phyloP scores from a whole-genome alignment of 2,113 vertebrate genomes.

The Oryzias celebensis region DNA sequence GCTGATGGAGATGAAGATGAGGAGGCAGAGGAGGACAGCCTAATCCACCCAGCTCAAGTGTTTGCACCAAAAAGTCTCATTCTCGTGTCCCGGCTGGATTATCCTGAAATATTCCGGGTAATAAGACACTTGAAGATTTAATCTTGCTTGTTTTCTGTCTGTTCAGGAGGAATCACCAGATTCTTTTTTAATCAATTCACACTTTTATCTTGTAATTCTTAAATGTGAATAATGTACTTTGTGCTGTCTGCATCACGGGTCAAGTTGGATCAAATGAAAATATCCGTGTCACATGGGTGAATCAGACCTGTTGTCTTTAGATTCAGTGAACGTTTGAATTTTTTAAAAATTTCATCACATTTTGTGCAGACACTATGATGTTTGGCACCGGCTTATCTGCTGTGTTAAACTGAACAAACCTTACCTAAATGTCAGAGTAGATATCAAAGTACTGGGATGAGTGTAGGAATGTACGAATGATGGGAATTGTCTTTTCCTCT shows the following conservation, averaged over 20 bases:
- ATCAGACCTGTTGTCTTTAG: slow-evolving; percentile 2
- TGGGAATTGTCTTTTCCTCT: slow-evolving; percentile 25
- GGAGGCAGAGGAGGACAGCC: slow-evolving; percentile 85
- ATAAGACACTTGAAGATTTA: slow-evolving; percentile 55
- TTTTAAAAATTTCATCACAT: slow-evolving; percentile 11
- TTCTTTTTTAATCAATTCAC: slow-evolving; percentile 36
- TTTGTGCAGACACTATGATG: slow-evolving; percentile 5
- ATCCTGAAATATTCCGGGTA: slow-evolving; percentile 98
- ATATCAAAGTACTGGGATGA: no score
- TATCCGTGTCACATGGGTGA: slow-evolving; percentile 10
- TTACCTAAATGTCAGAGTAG: not conserved
- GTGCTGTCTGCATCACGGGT: slow-evolving; percentile 24
- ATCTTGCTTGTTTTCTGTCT: slow-evolving; percentile 45
- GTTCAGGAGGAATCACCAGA: slow-evolving; percentile 11
- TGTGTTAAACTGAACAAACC: not conserved
- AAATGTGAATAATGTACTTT: slow-evolving; percentile 27
- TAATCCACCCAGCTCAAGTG: slow-evolving; percentile 95
- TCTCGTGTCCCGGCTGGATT: slow-evolving; percentile 94
- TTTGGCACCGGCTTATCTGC: not conserved
- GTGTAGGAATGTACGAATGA: not conserved
- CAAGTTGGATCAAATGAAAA: slow-evolving; percentile 9
- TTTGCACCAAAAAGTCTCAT: slow-evolving; percentile 98
- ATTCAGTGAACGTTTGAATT: slow-evolving; percentile 24
- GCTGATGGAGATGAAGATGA: slow-evolving; percentile 87
- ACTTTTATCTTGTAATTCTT: slow-evolving; percentile 39